phyloP scores from a whole-genome alignment of 1,140 invertebrate species.

The Propsilocerus akamusi region DNA sequence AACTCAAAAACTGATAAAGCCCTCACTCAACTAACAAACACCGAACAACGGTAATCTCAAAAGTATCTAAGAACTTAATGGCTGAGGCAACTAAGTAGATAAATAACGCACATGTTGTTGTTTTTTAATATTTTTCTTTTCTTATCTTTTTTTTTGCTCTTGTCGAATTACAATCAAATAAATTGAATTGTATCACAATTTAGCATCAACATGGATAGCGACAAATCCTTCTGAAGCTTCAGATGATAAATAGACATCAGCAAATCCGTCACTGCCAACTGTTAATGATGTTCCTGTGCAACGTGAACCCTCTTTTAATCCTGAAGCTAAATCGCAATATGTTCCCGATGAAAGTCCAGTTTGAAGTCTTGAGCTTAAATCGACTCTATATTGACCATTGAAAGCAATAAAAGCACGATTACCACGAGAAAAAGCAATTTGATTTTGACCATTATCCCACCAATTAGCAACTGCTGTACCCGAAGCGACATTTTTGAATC shows the following conservation, averaged over 20 bases:
- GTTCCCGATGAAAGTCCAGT: constrained; percentile 39
- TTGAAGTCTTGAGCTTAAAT: constrained; percentile 25
- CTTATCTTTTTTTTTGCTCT: too few species aligned
- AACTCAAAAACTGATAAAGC: too few species aligned
- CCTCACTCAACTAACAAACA: too few species aligned
- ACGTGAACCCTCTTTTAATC: constrained; percentile 24
- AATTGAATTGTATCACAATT: too few species aligned
- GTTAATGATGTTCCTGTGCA: constrained; percentile 39
- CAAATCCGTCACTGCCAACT: constrained; percentile 34
- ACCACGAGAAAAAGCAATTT: constrained; percentile 45
- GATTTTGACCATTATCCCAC: constrained; percentile 40
- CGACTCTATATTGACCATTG: constrained; percentile 27
- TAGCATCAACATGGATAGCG: constrained; percentile 32
- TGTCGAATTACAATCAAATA: too few species aligned
- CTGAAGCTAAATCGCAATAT: constrained; percentile 57
- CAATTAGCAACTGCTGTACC: constrained; percentile 23
- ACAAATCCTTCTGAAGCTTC: too few species aligned
- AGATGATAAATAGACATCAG: constrained; percentile 32
- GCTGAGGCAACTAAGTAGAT: too few species aligned
- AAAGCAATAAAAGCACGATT: constrained; percentile 39
- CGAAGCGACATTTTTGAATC: constrained; percentile 36
- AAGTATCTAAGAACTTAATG: too few species aligned
- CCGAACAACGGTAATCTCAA: too few species aligned
- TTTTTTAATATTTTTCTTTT: too few species aligned
- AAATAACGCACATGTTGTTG: too few species aligned